Conservation (phyloP, 1,140 invertebrate species). For the Drosophila triauraria region DNA sequence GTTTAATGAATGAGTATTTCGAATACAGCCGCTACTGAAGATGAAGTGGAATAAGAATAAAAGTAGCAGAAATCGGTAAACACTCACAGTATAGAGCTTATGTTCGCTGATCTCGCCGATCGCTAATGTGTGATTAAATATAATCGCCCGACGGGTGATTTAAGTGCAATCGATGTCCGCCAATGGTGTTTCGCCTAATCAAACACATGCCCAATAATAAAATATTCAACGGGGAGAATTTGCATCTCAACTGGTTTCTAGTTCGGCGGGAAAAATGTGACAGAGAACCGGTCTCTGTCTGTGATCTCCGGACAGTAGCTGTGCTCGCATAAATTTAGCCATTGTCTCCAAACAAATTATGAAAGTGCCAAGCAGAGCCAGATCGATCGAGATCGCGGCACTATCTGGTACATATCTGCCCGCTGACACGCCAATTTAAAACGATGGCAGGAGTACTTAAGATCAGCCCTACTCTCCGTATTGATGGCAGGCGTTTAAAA, state of each 20-base stretch:
- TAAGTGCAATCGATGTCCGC: conserved; percentile 46
- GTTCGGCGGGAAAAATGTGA: conserved; percentile 6
- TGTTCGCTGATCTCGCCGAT: conserved; percentile 15
- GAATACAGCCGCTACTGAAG: conserved; percentile 29
- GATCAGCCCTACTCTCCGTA: conserved; percentile 20
- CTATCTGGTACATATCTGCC: conserved; percentile 40
- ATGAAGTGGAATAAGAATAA: conserved; percentile 18
- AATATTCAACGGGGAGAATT: conserved; percentile 20
- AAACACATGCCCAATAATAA: conserved; percentile 35
- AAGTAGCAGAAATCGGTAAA: not conserved
- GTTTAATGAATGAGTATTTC: conserved; percentile 57
- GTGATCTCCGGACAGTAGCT: conserved; percentile 53
- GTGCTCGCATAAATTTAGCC: conserved; percentile 68
- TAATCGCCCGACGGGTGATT: conserved; percentile 32
- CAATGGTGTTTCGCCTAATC: conserved; percentile 40
- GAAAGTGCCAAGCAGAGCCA: conserved; percentile 53
- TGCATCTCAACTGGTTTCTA: conserved; percentile 46
- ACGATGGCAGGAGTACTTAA: conserved; percentile 26
- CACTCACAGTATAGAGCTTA: not conserved
- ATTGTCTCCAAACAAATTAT: conserved; percentile 37
- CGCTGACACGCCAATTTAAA: conserved; percentile 47
- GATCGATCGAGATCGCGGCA: conserved; percentile 47
- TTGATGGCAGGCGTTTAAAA: conserved; percentile 68
- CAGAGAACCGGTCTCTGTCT: conserved; percentile 39
- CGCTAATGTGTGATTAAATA: conserved; percentile 32